Evolutionary conservation across 2,113 vertebrate genomes (phyloP).

Genomic region (Ahaetulla prasina): DNA sequence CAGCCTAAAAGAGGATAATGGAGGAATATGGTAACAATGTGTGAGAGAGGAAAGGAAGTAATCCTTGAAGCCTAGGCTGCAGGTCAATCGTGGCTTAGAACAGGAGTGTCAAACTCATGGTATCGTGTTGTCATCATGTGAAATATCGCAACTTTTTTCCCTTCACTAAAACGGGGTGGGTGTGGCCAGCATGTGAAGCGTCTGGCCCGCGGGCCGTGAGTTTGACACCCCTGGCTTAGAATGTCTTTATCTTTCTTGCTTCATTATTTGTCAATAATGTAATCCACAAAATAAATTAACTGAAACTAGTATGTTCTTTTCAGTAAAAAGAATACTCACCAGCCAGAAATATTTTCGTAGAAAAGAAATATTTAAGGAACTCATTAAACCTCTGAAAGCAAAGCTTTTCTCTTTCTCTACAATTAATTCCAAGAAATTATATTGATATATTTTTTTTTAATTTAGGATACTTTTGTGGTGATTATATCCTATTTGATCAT

Average conservation of each 20-base stretch:
- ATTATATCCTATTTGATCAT: neutral
- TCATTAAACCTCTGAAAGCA: conserved; percentile 27
- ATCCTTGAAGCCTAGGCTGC: conserved; percentile 15
- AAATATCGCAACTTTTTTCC: fast-evolving
- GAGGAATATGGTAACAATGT: neutral
- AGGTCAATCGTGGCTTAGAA: conserved; percentile 32
- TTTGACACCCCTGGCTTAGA: neutral
- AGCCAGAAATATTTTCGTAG: neutral
- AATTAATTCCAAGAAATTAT: conserved; percentile 10
- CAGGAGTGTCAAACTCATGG: neutral
- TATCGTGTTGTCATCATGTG: no score
- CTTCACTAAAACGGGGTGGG: no score
- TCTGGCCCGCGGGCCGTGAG: no score
- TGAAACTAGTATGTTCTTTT: neutral
- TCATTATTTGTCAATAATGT: conserved; percentile 30
- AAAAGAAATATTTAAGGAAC: conserved; percentile 20
- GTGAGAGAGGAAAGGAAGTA: conserved; percentile 14
- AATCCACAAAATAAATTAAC: conserved; percentile 43
- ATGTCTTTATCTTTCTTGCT: conserved; percentile 30
- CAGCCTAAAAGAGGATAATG: neutral
- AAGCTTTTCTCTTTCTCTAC: conserved; percentile 19
- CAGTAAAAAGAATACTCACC: conserved; percentile 31
- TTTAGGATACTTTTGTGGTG: neutral
- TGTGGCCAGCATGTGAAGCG: no score
- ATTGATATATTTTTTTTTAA: neutral